Base-by-base conservation (phyloP, 1,140 invertebrate species). In the Sesamia nonagrioides region DNA sequence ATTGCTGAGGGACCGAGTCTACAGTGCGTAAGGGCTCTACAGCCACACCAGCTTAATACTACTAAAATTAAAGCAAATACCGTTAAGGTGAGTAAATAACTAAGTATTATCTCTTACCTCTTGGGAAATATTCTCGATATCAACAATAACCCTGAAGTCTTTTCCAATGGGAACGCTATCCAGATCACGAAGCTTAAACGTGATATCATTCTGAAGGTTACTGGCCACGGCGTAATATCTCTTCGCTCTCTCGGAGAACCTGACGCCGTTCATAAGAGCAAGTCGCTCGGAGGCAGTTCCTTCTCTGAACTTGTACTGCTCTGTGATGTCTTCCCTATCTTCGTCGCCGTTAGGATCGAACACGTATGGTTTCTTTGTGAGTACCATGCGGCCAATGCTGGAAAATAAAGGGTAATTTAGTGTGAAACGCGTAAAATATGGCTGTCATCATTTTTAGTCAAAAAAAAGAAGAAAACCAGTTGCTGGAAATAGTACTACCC, bases 321-420 rank as follows among this genome's bases (percentile, higher is more conserved):
- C 77, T 1, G 97, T 97, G 77, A 98, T 96, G 82, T 98, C 97
- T 86, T 97, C 95, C 18, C 96, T 92, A 85, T 97, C 97, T 33
- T 93, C 95, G 54, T 97, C 96, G 0, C 97, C 97, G 58, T 96
- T 95, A 0, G 97, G 96, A 90, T 97, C 97, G 83, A 96, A 97
- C 9, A 97, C 94, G 83, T 96, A 97, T 0, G 97, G 96, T 78
- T 96, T 96, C 94, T 98, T 98, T 0, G 98, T 98, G 2, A 97
- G 95, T 80, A 98, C 96, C 94, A 96, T 96, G 37, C 96, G 95
- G 1, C 97, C 97, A 84, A 98, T 96, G 81, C 97, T 98, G 87
- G 27, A 92, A 89, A 82, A 48, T 61, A 89, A 71, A 52, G 33
- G 68, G 75, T 6, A 13, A 37, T 48, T 60, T 45, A 77, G 42